Percentiles rank a stretch among this genome's conserved stretches.
These are phyloP conservation scores for Axea sp. DNA, from an alignment of 2,888 invertebrate species.

Conservation along the genomic window DNA sequence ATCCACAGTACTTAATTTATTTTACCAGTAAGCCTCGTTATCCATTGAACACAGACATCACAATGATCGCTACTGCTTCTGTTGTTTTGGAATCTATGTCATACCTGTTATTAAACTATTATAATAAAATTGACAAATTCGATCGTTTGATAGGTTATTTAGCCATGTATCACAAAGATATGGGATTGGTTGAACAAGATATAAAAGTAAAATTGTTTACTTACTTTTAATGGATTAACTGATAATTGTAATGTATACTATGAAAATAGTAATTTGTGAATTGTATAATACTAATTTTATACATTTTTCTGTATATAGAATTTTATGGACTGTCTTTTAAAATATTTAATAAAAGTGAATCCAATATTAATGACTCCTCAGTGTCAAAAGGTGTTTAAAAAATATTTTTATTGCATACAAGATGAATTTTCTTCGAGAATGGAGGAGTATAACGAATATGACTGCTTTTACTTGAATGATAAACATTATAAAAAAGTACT, in stretches of 20 bases:
- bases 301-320: conserved; percentile 60
- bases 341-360: conserved; percentile 65
- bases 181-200: conserved; percentile 66
- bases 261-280: background rate
- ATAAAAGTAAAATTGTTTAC: conserved; percentile 61
- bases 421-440: conserved; percentile 64
- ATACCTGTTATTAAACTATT: conserved; percentile 68
- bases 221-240: too few species aligned
- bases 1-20: conserved; percentile 69
- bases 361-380: conserved; percentile 62
- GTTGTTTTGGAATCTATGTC: conserved; percentile 69
- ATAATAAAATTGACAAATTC: conserved; percentile 66
- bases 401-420: conserved; percentile 66
- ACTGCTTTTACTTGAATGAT: conserved; percentile 31
- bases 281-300: conserved; percentile 4
- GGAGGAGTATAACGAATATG: conserved; percentile 64
- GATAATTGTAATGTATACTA: too few species aligned
- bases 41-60: conserved; percentile 65
- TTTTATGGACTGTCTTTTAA: conserved; percentile 62
- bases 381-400: conserved; percentile 58
- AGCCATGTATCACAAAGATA: conserved; percentile 72
- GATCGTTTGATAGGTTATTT: conserved; percentile 68
- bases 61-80: conserved; percentile 65
- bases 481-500: conserved; percentile 5
- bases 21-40: conserved; percentile 64